phyloP scores from a whole-genome alignment of 2,888 invertebrate species.

The Teleogryllus oceanicus region DNA sequence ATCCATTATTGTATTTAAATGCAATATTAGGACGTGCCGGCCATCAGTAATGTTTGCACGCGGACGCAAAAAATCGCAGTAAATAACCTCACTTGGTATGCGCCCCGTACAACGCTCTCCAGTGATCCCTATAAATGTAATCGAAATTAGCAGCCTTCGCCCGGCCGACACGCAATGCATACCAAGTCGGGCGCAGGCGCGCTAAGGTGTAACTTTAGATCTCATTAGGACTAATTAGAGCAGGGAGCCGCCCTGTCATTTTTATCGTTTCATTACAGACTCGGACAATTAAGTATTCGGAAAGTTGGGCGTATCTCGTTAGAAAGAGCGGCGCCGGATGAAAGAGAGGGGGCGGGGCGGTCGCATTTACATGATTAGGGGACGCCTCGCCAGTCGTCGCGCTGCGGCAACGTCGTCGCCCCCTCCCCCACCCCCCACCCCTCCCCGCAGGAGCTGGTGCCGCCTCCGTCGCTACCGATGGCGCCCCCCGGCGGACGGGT shows the following conservation, averaged over 20 bases:
- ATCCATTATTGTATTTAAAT: conserved; percentile 18
- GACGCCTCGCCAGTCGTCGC: too few relatives aligned
- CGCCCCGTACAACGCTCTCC: background rate
- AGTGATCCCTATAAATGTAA: conserved; percentile 18
- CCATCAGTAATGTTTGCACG: conserved; percentile 18
- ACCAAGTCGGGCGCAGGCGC: background rate
- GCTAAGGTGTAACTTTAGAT: conserved; percentile 22
- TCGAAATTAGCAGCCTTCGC: conserved; percentile 18
- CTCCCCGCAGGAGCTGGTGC: too few relatives aligned
- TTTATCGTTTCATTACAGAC: conserved; percentile 20
- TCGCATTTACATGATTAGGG: too few relatives aligned
- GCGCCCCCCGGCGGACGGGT: too few relatives aligned
- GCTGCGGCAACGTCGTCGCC: too few relatives aligned
- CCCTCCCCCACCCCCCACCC: too few relatives aligned
- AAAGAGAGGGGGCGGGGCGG: background rate
- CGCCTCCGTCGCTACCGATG: too few relatives aligned
- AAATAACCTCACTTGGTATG: conserved; percentile 18
- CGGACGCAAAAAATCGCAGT: background rate
- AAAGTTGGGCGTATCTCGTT: conserved; percentile 8
- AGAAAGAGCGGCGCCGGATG: background rate
- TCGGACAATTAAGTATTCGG: conserved; percentile 8
- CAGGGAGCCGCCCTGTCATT: conserved; percentile 26
- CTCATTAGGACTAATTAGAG: conserved; percentile 29
- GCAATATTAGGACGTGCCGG: conserved; percentile 9
- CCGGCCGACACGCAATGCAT: background rate